A percentile compares a stretch with the other conserved stretches of the same genome.
These are phyloP conservation scores for Fundulus diaphanus DNA, from an alignment of 2,797 vertebrate species.

Conservation along the genomic window DNA sequence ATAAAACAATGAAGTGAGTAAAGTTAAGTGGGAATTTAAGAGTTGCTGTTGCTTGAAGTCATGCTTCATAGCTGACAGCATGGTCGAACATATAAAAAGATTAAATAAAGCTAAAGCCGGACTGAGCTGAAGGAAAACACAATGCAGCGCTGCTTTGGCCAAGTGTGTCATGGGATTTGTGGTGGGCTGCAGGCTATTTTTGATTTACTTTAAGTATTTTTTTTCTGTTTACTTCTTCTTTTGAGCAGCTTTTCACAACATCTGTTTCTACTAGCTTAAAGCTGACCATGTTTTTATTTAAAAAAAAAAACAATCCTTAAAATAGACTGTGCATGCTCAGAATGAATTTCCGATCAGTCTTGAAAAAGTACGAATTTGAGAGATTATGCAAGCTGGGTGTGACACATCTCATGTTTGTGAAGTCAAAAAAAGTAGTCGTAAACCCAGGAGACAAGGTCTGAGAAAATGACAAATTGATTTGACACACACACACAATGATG, in stretches of 20 bases:
- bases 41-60: conserved; percentile 12
- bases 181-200: conserved; percentile 48
- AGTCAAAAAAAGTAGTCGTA: conserved; percentile 5
- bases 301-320: conserved; percentile 22
- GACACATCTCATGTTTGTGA: conserved; percentile 31
- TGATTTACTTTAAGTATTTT: conserved; percentile 46
- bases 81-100: conserved; percentile 36
- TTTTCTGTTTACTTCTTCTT: conserved; percentile 55
- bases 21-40: not conserved
- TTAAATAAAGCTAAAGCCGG: conserved; percentile 40
- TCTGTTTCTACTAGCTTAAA: conserved; percentile 22
- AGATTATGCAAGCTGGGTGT: conserved; percentile 4
- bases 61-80: conserved; percentile 8
- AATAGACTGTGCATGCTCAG: conserved; percentile 10
- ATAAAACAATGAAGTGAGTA: not conserved
- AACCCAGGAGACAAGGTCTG: conserved; percentile 37
- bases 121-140: conserved; percentile 41
- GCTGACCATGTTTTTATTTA: conserved; percentile 29
- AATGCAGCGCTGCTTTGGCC: conserved; percentile 17
- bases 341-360: conserved; percentile 2
- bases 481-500: conserved; percentile 33
- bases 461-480: conserved; percentile 48
- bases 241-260: conserved; percentile 42
- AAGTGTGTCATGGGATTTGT: conserved; percentile 44
- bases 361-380: conserved; percentile 30